phyloP scores from a whole-genome alignment of 2,888 invertebrate genomes.

The Atethmia centrago region DNA sequence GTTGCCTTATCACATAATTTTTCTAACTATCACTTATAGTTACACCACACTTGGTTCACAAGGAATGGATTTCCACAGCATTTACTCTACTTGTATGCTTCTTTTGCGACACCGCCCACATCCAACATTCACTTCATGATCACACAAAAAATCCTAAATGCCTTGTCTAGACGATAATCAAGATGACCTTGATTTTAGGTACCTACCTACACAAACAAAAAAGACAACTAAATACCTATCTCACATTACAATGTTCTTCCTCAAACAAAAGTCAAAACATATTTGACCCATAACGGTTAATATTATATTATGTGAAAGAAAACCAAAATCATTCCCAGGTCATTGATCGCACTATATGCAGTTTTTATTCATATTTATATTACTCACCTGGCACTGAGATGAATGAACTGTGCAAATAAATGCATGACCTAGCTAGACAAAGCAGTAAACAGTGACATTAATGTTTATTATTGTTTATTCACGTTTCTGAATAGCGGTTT shows the following conservation, averaged over 20 bases:
- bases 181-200: slow-evolving; percentile 12
- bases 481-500: not conserved
- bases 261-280: slow-evolving; percentile 13
- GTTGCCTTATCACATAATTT: too few species aligned
- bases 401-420: slow-evolving; percentile 43
- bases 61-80: too few species aligned
- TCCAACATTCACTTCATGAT: not conserved
- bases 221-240: not conserved
- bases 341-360: slow-evolving; percentile 4
- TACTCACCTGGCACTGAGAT: slow-evolving; percentile 7
- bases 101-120: too few species aligned
- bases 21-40: too few species aligned
- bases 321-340: slow-evolving; percentile 1
- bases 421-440: slow-evolving; percentile 20
- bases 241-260: not conserved
- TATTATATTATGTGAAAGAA: not conserved
- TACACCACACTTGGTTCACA: too few species aligned
- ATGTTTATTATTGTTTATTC: not conserved
- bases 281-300: not conserved
- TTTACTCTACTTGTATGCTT: too few species aligned
- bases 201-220: not conserved
- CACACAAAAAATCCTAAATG: not conserved
- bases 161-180: slow-evolving; percentile 7
- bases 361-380: slow-evolving; percentile 5
- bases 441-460: slow-evolving; percentile 20